Percentiles rank a stretch among this genome's conserved stretches.
phyloP scores from a whole-genome alignment of 2,888 invertebrate species.

The Scaptomyza polygonia region DNA sequence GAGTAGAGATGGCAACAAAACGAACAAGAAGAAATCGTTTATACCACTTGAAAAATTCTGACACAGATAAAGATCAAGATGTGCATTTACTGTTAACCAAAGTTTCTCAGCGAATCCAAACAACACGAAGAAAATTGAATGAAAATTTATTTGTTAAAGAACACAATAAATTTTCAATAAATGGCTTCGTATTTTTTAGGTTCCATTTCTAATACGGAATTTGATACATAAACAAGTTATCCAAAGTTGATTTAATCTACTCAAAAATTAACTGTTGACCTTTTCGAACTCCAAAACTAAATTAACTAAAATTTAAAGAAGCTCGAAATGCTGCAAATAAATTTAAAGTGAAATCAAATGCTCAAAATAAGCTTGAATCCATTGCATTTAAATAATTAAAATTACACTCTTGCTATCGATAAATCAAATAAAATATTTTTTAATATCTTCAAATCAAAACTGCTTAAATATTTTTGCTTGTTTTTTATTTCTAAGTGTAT shows the following conservation, averaged over 20 bases:
- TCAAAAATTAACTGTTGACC: no score
- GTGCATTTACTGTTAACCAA: slow-evolving; percentile 2
- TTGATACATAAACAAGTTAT: no score
- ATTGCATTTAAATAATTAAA: neutral
- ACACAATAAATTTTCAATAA: neutral
- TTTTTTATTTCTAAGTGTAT: neutral
- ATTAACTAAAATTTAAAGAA: no score
- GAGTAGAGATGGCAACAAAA: neutral
- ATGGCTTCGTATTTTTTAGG: neutral
- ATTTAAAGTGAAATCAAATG: neutral
- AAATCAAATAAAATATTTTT: neutral
- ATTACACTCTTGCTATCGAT: neutral
- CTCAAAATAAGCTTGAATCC: neutral
- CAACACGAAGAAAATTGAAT: neutral
- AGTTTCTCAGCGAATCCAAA: neutral
- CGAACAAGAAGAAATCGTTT: neutral
- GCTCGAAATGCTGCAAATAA: no score
- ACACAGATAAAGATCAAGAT: slow-evolving; percentile 18
- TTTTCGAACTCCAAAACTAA: no score
- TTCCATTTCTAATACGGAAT: no score
- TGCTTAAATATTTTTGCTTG: no score
- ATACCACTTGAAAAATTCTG: slow-evolving; percentile 24
- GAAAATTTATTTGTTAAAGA: neutral
- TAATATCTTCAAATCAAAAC: no score
- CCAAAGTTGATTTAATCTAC: no score